Percentiles rank a stretch among this genome's conserved stretches.
Conservation (phyloP, 2,888 invertebrate species). For the Orthosia gothica region DNA sequence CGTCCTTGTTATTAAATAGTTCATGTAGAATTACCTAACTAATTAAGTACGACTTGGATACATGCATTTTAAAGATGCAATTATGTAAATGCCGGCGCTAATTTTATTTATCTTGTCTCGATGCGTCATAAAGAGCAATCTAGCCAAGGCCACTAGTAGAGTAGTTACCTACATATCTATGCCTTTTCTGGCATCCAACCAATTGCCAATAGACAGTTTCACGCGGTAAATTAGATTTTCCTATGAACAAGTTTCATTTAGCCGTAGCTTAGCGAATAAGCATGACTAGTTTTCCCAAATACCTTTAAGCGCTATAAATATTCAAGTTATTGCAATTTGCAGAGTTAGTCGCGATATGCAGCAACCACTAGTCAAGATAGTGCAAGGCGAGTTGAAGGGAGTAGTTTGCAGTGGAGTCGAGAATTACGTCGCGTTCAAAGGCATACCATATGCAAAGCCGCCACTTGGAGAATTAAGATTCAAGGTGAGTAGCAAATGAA, state of each 20-base stretch:
- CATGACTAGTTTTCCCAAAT: constrained; percentile 18
- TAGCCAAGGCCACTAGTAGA: constrained; percentile 42
- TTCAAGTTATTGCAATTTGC: constrained; percentile 61
- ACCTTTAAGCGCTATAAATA: background rate
- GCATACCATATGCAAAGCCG: constrained; percentile 92
- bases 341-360: constrained; percentile 73
- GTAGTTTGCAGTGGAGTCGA: constrained; percentile 72
- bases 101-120: constrained; percentile 41
- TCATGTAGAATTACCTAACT: constrained; percentile 17
- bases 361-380: constrained; percentile 75
- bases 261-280: constrained; percentile 32
- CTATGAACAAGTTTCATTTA: constrained; percentile 38
- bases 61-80: constrained; percentile 8
- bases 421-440: constrained; percentile 87
- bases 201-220: constrained; percentile 58
- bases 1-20: constrained; percentile 7
- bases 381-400: constrained; percentile 84
- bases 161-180: background rate
- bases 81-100: background rate
- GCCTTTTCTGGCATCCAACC: constrained; percentile 57
- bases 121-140: constrained; percentile 31
- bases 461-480: constrained; percentile 92
- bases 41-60: background rate
- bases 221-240: constrained; percentile 32
- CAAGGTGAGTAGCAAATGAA: constrained; percentile 87